Evolutionary conservation across 2,797 vertebrate species (phyloP).

Genomic region (Crypturellus tataupa): DNA sequence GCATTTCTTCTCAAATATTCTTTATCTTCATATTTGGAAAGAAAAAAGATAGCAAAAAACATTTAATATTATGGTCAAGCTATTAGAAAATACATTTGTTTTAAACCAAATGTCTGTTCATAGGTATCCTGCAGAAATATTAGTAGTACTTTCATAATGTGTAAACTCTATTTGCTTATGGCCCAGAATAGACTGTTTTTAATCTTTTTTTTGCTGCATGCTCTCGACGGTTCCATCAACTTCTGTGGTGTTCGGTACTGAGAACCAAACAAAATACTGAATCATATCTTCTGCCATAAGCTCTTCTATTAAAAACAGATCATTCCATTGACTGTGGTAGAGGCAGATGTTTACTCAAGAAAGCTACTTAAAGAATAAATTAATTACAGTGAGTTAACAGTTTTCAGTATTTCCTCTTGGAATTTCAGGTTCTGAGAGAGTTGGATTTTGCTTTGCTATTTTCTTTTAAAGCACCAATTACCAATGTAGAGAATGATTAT

Average conservation of each 20-base stretch:
- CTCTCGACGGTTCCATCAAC: neutral
- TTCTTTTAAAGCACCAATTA: neutral
- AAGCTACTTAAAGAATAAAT: neutral
- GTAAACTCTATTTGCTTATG: neutral
- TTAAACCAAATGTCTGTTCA: neutral
- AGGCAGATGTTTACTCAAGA: neutral
- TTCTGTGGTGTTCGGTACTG: neutral
- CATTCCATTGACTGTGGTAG: neutral
- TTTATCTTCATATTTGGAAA: neutral
- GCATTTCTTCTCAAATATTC: neutral
- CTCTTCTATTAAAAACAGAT: neutral
- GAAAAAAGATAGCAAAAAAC: neutral
- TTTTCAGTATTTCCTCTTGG: neutral
- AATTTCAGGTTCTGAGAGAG: neutral
- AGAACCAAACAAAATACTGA: neutral
- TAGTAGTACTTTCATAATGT: neutral
- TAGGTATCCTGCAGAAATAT: neutral
- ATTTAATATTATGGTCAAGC: neutral
- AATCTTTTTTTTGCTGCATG: neutral
- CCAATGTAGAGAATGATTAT: neutral
- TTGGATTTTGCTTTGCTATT: neutral
- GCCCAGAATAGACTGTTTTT: neutral
- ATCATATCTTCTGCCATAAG: neutral
- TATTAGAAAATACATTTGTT: neutral
- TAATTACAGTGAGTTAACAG: neutral